These are phyloP conservation scores for Drosophila maculinotata DNA, from an alignment of 2,888 invertebrate genomes.

Conservation along the genomic window DNA sequence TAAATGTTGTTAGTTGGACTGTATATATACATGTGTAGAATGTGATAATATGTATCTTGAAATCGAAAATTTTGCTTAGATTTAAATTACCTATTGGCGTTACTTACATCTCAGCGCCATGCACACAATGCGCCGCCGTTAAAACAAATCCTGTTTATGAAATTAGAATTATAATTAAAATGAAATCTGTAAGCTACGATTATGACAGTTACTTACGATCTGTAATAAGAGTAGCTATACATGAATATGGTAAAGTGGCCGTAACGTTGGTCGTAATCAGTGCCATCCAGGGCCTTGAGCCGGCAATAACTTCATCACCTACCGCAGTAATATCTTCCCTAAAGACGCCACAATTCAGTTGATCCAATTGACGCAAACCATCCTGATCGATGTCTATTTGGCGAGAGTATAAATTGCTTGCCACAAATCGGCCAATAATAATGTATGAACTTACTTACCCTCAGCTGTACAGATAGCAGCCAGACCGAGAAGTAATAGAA, in stretches of 20 bases:
- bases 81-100: no score
- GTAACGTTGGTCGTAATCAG: no score
- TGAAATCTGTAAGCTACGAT: no score
- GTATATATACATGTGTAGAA: no score
- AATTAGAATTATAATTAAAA: neutral
- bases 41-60: no score
- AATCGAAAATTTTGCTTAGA: no score
- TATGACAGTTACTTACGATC: constrained; percentile 17
- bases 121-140: constrained; percentile 24
- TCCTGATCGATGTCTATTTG: constrained; percentile 9
- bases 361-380: constrained; percentile 11
- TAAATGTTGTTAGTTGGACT: no score
- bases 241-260: neutral
- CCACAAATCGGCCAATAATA: no score
- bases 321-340: neutral
- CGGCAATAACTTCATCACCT: neutral
- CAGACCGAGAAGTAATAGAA: no score
- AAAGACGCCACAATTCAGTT: constrained; percentile 19
- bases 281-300: constrained; percentile 25
- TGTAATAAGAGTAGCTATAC: constrained; percentile 15
- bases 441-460: neutral
- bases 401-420: no score
- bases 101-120: constrained; percentile 2
- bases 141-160: constrained; percentile 19
- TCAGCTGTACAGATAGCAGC: neutral